Base-by-base conservation (phyloP, 2,888 invertebrate genomes). In the Synanthedon formicaeformis region DNA sequence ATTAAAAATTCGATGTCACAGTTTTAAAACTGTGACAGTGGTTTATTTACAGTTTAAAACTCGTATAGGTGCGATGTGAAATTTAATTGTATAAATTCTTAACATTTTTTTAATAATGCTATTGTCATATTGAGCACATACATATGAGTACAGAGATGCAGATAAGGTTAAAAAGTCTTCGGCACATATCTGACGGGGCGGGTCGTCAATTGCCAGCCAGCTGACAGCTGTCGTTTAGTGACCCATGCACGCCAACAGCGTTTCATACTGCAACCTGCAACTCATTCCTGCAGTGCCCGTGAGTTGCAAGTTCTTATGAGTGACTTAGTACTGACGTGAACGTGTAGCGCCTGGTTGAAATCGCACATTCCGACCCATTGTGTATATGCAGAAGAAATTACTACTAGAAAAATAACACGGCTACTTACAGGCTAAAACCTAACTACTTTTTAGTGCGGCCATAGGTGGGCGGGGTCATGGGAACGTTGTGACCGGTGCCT, bases 41-140 rank as follows among this genome's bases (percentile, higher is more conserved):
- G 34, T 54, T 52, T 34, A 45, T 45, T 18, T 12, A 40, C 12
- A 40, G 50, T 49, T 53, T 48, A 34, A 34, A 34, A 34, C 34
- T 34, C 8, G 34, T 34, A 8, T 34, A 34, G 34, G 10, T 10
- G 34, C 34, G 34, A 34, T 10, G 49, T 53, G 50, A 52, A 40
- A 27, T 40, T 23, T 41, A 54, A 50, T 41, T n/a, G 48, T 34
- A 34, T 34, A 34, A 8, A 53, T 51, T 48, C 14, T 14, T 27
- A 50, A 49, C 50, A 49, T 51, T 41, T 41, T 11, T 41, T 18
- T 27, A 13, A 50, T 50, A 53, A 40, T 52, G 49, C 41, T 50
- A 40, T 50, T 52, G 50, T 51, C 12, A 51, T 52, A 54, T 54
- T 55, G 55, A 54, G 55, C 57, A 56, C 56, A 55, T 52, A 51